These are phyloP conservation scores for Melolontha melolontha DNA, from an alignment of 2,888 invertebrate genomes.

Conservation along the genomic window DNA sequence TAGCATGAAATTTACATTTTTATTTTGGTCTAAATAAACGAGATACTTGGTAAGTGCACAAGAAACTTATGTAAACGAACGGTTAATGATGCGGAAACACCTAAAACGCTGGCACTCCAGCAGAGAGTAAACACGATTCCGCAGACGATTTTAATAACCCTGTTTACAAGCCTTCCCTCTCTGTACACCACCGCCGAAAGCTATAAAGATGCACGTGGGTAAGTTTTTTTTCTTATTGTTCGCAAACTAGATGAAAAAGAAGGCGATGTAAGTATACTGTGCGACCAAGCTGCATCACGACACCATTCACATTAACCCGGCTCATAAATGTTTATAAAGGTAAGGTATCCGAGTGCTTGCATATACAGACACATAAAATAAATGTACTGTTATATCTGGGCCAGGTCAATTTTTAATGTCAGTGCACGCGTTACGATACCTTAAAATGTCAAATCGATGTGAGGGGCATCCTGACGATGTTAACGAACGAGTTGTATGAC, in stretches of 20 bases:
- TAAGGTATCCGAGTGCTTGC: no score
- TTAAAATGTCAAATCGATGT: slow-evolving; percentile 23
- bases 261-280: no score
- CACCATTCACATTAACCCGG: neutral
- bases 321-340: slow-evolving; percentile 12
- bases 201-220: neutral
- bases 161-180: slow-evolving; percentile 5
- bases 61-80: slow-evolving; percentile 4
- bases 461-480: neutral
- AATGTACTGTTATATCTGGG: slow-evolving; percentile 24
- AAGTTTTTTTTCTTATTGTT: slow-evolving; percentile 8
- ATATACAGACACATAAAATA: slow-evolving; percentile 1
- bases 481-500: neutral
- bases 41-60: neutral
- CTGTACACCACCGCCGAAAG: neutral
- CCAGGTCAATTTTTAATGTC: slow-evolving; percentile 5
- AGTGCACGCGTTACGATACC: neutral
- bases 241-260: neutral
- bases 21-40: neutral
- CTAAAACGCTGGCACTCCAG: neutral
- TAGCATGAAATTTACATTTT: neutral
- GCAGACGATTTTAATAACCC: slow-evolving; percentile 9
- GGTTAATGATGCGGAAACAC: slow-evolving; percentile 19
- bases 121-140: slow-evolving; percentile 14
- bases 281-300: neutral